Conservation (phyloP, 2,797 vertebrate species). For the Halcyon chelicuti region DNA sequence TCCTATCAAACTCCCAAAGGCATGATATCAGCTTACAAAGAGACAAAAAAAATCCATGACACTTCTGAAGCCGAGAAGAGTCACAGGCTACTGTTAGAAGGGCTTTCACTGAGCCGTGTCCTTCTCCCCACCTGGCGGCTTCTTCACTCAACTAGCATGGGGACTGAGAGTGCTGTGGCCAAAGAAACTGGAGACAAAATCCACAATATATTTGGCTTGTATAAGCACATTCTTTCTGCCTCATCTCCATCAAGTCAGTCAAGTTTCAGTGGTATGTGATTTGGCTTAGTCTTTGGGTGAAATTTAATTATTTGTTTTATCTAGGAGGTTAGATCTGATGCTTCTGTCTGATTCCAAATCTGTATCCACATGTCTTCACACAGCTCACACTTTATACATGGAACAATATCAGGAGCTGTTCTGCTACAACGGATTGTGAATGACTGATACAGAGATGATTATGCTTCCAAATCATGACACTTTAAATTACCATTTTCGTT, state of each 20-base stretch:
- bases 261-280: background rate
- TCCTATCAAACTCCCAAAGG: background rate
- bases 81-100: background rate
- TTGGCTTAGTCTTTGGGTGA: background rate
- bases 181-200: background rate
- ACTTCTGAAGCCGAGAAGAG: background rate
- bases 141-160: background rate
- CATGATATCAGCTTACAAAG: background rate
- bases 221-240: background rate
- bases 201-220: background rate
- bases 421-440: background rate
- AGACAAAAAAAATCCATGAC: background rate
- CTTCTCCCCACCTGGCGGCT: background rate
- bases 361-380: background rate
- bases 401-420: background rate
- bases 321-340: background rate
- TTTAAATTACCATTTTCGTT: slow-evolving; percentile 60
- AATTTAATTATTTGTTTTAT: background rate
- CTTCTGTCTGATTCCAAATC: background rate
- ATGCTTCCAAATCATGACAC: slow-evolving; percentile 27
- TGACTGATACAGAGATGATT: slow-evolving; percentile 44
- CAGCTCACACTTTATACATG: background rate
- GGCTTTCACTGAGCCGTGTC: background rate
- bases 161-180: background rate
- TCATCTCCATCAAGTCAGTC: background rate